Evolutionary conservation across 2,888 invertebrate genomes (phyloP), one percentile per base, ranked within the genome.

Genomic region (Eristalis tenax): DNA sequence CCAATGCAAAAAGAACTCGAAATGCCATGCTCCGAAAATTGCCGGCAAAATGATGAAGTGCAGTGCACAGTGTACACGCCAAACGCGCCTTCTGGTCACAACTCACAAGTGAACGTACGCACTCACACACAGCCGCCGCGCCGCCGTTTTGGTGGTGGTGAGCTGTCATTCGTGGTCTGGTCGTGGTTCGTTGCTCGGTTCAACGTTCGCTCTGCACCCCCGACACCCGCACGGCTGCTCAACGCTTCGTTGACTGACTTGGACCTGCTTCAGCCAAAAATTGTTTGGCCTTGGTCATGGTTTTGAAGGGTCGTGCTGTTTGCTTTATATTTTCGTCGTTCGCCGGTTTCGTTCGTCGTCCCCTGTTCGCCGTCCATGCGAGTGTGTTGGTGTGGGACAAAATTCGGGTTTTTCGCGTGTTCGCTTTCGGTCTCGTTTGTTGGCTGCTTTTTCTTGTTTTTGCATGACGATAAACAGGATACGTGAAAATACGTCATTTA

Each of bases 211-310:
- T 23, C 10, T 23, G 28, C 82, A 70, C 32, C 70, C 82, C 69
- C 70, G 28, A 59, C 50, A 26, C 18, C 64, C 81, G 75, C 18
- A n/a, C 69, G 28, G 18, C 18, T 15, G 23, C 23, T 26, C 43
- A 13, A 3, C 57, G 43, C 65, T 59, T 1, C 28, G 61, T 76
- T 82, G 76, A 71, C 76, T 71, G 82, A 70, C 82, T 57, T 69
- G 89, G 88, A 89, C 89, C 89, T 89, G 89, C 89, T 87, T 81
- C 90, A 90, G 89, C 89, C 90, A 77, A 89, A 90, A 90, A 90
- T 89, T 89, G 88, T 83, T 90, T 90, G 90, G 89, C 90, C 90
- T 90, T 90, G 90, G 90, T 89, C 90, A 89, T 89, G 90, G 88
- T 88, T 88, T 89, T 88, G 83, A 76, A 65, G 82, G 82, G 70